Percentiles rank a stretch among this genome's conserved stretches.
phyloP scores from a whole-genome alignment of 2,113 vertebrate genomes.

The Coracopsis vasa region DNA sequence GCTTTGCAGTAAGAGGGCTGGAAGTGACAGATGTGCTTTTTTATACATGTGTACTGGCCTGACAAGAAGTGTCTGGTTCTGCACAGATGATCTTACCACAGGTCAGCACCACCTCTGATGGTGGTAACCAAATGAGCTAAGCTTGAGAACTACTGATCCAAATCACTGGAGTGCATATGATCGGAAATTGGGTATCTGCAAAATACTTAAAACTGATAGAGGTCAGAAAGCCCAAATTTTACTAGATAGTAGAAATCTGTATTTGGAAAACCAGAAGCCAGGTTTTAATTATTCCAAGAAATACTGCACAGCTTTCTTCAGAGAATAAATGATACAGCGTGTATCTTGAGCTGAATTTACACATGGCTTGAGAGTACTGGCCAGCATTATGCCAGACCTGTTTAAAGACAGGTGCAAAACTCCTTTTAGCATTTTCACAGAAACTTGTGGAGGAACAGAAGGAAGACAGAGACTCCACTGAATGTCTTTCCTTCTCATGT shows the following conservation, averaged over 20 bases:
- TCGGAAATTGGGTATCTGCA: constrained; percentile 40
- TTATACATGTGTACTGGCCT: neutral
- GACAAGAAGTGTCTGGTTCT: neutral
- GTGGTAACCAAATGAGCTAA: neutral
- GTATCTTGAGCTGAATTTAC: neutral
- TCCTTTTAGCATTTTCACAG: neutral
- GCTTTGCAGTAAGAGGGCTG: neutral
- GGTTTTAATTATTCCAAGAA: constrained; percentile 52
- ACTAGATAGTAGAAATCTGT: constrained; percentile 47
- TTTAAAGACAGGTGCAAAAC: constrained; percentile 29
- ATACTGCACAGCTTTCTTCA: constrained; percentile 7
- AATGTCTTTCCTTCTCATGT: neutral
- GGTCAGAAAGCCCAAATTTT: constrained; percentile 53
- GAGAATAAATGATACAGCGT: constrained; percentile 19
- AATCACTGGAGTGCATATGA: constrained; percentile 11
- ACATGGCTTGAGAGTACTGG: neutral
- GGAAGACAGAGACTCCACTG: neutral
- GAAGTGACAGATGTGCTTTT: neutral
- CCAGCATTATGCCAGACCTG: neutral
- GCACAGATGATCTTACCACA: neutral
- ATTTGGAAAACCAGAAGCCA: constrained; percentile 49
- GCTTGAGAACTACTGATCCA: neutral
- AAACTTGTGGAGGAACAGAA: neutral
- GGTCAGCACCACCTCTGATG: neutral
- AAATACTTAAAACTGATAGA: constrained; percentile 45